Evolutionary conservation across 2,797 vertebrate genomes (phyloP).

Genomic region (Karalla daura): DNA sequence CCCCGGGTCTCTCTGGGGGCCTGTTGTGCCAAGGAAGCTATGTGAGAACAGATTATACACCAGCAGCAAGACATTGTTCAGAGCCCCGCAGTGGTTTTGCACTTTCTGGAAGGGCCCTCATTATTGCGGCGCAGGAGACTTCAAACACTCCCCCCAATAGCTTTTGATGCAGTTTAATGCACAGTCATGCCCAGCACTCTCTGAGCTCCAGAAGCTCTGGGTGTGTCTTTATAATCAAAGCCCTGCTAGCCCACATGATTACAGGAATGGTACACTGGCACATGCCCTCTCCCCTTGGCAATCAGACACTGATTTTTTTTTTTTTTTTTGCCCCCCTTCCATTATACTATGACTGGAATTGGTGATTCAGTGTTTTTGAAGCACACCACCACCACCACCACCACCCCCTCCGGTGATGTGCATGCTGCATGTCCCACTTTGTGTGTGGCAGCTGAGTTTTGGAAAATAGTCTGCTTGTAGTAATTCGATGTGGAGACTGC

Average conservation of each 20-base stretch:
- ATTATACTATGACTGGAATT: constrained; percentile 60
- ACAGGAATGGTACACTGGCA: constrained; percentile 73
- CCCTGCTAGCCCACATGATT: constrained; percentile 77
- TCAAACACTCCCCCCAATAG: constrained; percentile 63
- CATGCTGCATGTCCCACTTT: constrained; percentile 11
- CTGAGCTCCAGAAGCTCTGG: constrained; percentile 65
- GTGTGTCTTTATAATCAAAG: constrained; percentile 78
- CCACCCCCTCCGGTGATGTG: constrained; percentile 14
- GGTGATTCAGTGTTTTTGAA: constrained; percentile 64
- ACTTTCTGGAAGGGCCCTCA: constrained; percentile 63
- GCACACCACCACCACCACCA: too few species aligned
- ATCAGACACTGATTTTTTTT: constrained; percentile 33
- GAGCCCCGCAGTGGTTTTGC: constrained; percentile 60
- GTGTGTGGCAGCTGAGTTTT: constrained; percentile 19
- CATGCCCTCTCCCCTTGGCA: constrained; percentile 68
- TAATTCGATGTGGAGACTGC: constrained; percentile 3
- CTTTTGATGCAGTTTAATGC: constrained; percentile 72
- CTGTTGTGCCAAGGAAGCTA: constrained; percentile 57
- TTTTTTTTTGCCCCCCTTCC: constrained; percentile 18
- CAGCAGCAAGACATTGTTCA: constrained; percentile 70
- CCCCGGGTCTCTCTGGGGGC: constrained; percentile 39
- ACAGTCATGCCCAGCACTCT: constrained; percentile 60
- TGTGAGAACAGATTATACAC: constrained; percentile 69
- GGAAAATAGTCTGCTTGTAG: constrained; percentile 8
- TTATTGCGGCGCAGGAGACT: constrained; percentile 67